Percentiles rank a stretch among this genome's conserved stretches.
phyloP scores from a whole-genome alignment of 1,140 invertebrate species.

The Drosophila simulans region DNA sequence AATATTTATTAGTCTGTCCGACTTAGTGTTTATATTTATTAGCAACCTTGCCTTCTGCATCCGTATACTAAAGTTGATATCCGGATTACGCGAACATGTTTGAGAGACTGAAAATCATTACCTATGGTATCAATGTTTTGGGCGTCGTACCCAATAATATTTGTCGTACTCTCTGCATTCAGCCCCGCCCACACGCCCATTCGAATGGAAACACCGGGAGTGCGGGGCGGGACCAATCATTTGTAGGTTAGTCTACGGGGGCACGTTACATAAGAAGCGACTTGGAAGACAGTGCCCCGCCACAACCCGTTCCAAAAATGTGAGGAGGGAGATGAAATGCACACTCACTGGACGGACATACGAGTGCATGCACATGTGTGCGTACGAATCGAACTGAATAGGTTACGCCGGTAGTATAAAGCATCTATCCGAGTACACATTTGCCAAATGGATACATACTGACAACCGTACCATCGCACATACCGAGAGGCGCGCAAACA shows the following conservation, averaged over 20 bases:
- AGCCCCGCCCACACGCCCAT: slow-evolving; percentile 20
- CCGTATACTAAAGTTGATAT: too few species aligned
- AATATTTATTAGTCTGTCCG: too few species aligned
- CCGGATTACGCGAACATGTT: not conserved
- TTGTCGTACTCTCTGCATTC: not conserved
- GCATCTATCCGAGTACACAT: slow-evolving; percentile 61
- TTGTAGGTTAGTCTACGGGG: slow-evolving; percentile 35
- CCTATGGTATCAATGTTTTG: not conserved
- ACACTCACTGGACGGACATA: slow-evolving; percentile 15
- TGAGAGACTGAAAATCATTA: not conserved
- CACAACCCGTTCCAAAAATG: slow-evolving; percentile 6
- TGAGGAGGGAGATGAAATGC: slow-evolving; percentile 9
- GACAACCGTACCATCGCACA: slow-evolving; percentile 49
- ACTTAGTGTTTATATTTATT: not conserved
- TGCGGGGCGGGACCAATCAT: slow-evolving; percentile 1
- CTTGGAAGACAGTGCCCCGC: slow-evolving; percentile 21
- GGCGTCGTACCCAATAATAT: slow-evolving; percentile 9
- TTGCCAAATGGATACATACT: slow-evolving; percentile 60
- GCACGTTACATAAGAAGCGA: slow-evolving; percentile 34
- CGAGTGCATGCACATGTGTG: slow-evolving; percentile 2
- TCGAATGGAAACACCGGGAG: not conserved
- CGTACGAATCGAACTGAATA: slow-evolving; percentile 19
- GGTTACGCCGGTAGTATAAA: slow-evolving; percentile 69
- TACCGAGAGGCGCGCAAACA: slow-evolving; percentile 21
- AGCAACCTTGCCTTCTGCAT: not conserved